Conservation (phyloP, 2,113 vertebrate genomes). For the Tylochromis polylepis region DNA sequence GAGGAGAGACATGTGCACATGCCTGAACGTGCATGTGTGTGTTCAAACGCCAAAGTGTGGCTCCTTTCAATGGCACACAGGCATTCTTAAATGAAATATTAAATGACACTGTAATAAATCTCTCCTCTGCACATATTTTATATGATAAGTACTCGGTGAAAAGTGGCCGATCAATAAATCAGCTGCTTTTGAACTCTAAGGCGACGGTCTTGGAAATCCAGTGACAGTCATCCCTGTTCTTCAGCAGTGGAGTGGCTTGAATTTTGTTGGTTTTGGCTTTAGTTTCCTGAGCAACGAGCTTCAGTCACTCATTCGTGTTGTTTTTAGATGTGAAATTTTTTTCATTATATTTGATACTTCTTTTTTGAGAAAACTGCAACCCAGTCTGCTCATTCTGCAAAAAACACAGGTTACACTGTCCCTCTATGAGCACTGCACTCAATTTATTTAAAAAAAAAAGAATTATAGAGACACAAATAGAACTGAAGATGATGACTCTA, state of each 20-base stretch:
- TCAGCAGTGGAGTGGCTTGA: neutral
- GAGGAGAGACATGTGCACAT: neutral
- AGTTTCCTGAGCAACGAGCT: neutral
- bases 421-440: accelerated
- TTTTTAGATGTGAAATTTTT: accelerated
- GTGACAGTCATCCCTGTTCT: neutral
- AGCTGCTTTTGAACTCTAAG: neutral
- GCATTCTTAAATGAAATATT: neutral
- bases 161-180: neutral
- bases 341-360: neutral
- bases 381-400: neutral
- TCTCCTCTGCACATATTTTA: accelerated
- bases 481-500: neutral
- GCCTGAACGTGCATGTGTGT: neutral
- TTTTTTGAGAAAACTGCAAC: neutral
- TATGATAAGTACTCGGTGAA: neutral
- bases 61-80: neutral
- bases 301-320: neutral
- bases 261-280: neutral
- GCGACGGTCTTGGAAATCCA: accelerated
- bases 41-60: neutral
- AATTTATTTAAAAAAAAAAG: neutral
- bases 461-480: neutral
- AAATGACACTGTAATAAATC: neutral
- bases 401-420: neutral